These are phyloP conservation scores for Xestia c-nigrum DNA, from an alignment of 2,888 invertebrate species.

Conservation along the genomic window DNA sequence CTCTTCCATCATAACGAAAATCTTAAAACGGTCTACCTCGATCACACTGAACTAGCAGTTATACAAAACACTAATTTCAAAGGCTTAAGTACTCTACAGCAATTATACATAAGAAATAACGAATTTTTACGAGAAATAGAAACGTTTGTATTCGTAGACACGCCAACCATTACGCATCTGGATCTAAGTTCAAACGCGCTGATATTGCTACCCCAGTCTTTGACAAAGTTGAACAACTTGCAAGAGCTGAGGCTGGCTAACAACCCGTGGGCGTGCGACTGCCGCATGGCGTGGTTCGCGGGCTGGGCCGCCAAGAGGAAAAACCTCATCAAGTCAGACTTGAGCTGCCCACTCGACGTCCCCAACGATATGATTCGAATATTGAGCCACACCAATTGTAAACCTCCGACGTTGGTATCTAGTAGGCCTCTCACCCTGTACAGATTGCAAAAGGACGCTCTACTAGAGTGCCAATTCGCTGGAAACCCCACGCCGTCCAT, in stretches of 20 bases:
- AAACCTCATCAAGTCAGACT: constrained; percentile 89
- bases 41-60: constrained; percentile 92
- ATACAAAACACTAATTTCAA: constrained; percentile 92
- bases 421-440: constrained; percentile 92
- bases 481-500: constrained; percentile 95
- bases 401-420: constrained; percentile 91
- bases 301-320: constrained; percentile 88
- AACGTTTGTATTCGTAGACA: constrained; percentile 91
- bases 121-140: constrained; percentile 91
- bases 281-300: constrained; percentile 95
- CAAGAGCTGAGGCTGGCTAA: constrained; percentile 92
- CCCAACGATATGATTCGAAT: constrained; percentile 93
- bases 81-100: constrained; percentile 91
- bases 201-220: constrained; percentile 92
- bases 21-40: constrained; percentile 91
- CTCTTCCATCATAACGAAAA: constrained; percentile 92
- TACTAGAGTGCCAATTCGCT: constrained; percentile 94
- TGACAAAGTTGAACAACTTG: constrained; percentile 92
- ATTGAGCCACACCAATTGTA: constrained; percentile 93
- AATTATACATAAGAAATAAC: constrained; percentile 92
- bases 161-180: constrained; percentile 91
- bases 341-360: constrained; percentile 92
- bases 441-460: constrained; percentile 92
- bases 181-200: constrained; percentile 93
- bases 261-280: constrained; percentile 97